Evolutionary conservation across 2,113 vertebrate genomes (phyloP).

Genomic region (Gracilinanus agilis): DNA sequence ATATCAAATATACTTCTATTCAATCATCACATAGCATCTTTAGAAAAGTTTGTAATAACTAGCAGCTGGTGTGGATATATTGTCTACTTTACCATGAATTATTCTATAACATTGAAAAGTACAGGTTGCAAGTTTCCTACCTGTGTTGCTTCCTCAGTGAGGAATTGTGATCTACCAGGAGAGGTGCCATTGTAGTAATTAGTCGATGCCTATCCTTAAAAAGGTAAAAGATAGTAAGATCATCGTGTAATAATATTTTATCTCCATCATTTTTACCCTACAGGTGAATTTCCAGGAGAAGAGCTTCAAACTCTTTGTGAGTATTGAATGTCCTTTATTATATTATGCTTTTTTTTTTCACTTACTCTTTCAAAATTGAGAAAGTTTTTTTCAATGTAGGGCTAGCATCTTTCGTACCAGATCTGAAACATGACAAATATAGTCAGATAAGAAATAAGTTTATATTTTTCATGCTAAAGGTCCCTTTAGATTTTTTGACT

Average conservation of each 20-base stretch:
- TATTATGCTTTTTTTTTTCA: slow-evolving; percentile 33
- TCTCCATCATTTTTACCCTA: background rate
- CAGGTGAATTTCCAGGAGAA: background rate
- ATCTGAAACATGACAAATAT: background rate
- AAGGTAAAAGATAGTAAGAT: background rate
- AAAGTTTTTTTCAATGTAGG: slow-evolving; percentile 47
- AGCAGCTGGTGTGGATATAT: background rate
- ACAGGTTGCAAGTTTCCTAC: background rate
- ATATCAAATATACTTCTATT: background rate
- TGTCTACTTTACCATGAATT: background rate
- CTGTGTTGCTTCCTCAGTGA: slow-evolving; percentile 13
- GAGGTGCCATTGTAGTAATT: slow-evolving; percentile 40
- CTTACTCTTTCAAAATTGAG: slow-evolving; percentile 5
- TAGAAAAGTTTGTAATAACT: background rate
- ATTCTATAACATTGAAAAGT: background rate
- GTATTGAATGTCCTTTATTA: background rate
- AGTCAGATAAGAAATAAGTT: slow-evolving; percentile 18
- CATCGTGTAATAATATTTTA: background rate
- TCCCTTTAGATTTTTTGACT: slow-evolving; percentile 6
- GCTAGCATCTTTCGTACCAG: slow-evolving; percentile 52
- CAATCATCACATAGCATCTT: background rate
- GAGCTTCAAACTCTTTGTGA: background rate
- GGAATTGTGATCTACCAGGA: background rate
- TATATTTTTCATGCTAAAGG: slow-evolving; percentile 43
- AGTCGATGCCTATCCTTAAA: background rate